Percentiles rank a stretch among this genome's conserved stretches.
These are phyloP conservation scores for Sitta carolinensis DNA, from an alignment of 2,797 vertebrate genomes.

Conservation along the genomic window DNA sequence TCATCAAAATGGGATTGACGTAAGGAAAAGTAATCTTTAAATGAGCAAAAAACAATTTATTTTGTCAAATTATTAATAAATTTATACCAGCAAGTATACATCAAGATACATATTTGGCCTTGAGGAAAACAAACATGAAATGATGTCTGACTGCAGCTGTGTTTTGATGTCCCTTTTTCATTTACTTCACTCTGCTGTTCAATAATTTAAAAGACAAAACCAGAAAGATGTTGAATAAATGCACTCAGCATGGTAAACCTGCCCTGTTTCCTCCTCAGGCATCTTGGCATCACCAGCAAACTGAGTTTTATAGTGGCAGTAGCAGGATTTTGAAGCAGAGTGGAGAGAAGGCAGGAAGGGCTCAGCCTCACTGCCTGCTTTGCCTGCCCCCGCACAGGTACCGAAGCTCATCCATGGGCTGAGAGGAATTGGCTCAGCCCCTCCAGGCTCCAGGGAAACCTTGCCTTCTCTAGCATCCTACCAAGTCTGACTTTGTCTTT, in stretches of 20 bases:
- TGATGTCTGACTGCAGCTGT: neutral
- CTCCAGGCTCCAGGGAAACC: neutral
- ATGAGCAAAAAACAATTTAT: neutral
- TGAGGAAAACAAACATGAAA: neutral
- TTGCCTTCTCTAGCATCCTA: neutral
- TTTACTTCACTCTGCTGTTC: neutral
- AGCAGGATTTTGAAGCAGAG: neutral
- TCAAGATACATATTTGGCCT: neutral
- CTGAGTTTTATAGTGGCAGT: neutral
- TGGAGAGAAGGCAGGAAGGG: neutral
- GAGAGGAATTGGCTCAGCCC: neutral
- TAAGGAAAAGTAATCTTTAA: neutral
- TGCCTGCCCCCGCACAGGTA: accelerated
- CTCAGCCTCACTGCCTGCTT: neutral
- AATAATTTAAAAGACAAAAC: neutral
- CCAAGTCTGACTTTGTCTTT: neutral
- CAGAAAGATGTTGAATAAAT: neutral
- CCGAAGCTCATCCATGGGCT: neutral
- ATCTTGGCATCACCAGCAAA: neutral
- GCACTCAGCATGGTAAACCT: neutral
- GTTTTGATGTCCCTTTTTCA: neutral
- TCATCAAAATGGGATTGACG: neutral
- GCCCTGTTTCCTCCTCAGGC: neutral
- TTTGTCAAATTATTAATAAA: neutral
- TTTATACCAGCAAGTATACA: neutral